Base-by-base conservation (phyloP, 2,113 vertebrate genomes). In the Solenodon paradoxus region DNA sequence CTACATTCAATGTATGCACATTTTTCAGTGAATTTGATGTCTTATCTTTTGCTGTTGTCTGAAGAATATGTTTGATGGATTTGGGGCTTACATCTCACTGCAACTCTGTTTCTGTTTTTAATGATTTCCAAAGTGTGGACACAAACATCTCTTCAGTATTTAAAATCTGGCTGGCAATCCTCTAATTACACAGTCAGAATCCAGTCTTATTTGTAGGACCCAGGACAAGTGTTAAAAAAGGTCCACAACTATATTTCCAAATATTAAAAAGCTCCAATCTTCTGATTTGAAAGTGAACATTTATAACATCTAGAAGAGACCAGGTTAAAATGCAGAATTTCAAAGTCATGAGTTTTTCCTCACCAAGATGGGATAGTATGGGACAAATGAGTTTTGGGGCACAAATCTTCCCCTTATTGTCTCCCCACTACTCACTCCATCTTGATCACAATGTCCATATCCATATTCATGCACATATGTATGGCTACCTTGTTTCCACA, bases 401-500 rank as follows among this genome's bases (percentile, higher is more conserved):
- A 9, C 35, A 82, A 22, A 3, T 15, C 4, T 55, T 19, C 17
- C 17, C 32, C 20, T 59, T 10, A 53, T 16, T n/a, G 0, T 84
- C 22, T 30, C 45, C 20, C 16, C 30, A 13, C 6, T 66, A 16
- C 26, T 92, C 9, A 42, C 47, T 64, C 3, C 2, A 2, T 51
- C 28, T 53, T 78, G 9, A 49, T 5, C 5, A 55, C 2, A 28
- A 0, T 38, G 9, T 24, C 2, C 16, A 7, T 9, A 28, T 38
- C 35, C 22, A 38, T 28, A 32, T 1, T 17, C 8, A 38, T 0
- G 7, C 45, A 7, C 2, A 9, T 32, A 5, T 3, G 0, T 6
- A 3, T 49, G 24, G 12, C 19, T 38, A 1, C 0, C 1, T 40
- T 69, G 16, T 12, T 55, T 83, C 7, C 93, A 0, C 7, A 80